phyloP scores from a whole-genome alignment of 2,797 vertebrate species.

The Helicolenus hilgendorfi region DNA sequence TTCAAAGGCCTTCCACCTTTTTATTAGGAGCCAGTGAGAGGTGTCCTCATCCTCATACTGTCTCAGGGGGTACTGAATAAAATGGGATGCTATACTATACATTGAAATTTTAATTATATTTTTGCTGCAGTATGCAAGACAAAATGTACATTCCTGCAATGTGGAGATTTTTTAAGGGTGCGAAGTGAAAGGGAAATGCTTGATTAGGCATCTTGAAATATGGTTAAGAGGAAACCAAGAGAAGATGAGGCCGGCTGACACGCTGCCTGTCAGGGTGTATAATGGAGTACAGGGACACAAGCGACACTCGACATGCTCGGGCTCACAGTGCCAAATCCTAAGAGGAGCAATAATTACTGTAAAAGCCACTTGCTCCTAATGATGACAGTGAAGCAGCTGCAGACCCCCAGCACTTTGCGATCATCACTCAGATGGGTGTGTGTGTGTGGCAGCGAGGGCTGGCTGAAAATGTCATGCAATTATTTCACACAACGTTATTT shows the following conservation, averaged over 20 bases:
- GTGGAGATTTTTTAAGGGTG: not conserved
- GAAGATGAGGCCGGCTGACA: slow-evolving; percentile 21
- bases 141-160: not conserved
- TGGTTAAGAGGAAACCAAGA: slow-evolving; percentile 27
- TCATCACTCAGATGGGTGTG: slow-evolving; percentile 32
- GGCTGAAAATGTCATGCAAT: slow-evolving; percentile 56
- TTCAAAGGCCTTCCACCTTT: not conserved
- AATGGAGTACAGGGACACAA: slow-evolving; percentile 37
- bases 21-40: slow-evolving; percentile 23
- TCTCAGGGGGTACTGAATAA: slow-evolving; percentile 18
- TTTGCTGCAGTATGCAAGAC: slow-evolving; percentile 25
- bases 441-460: not conserved
- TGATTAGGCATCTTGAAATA: not conserved
- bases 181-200: not conserved
- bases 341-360: slow-evolving; percentile 72
- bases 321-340: slow-evolving; percentile 47
- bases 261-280: slow-evolving; percentile 50
- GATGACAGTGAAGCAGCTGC: slow-evolving; percentile 65
- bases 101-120: not conserved
- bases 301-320: slow-evolving; percentile 26
- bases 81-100: not conserved
- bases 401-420: slow-evolving; percentile 28
- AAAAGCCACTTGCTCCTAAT: slow-evolving; percentile 72
- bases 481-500: slow-evolving; percentile 23
- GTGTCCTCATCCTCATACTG: not conserved